Base-by-base conservation (phyloP, 2,113 vertebrate genomes). In the Aleadryas rufinucha region DNA sequence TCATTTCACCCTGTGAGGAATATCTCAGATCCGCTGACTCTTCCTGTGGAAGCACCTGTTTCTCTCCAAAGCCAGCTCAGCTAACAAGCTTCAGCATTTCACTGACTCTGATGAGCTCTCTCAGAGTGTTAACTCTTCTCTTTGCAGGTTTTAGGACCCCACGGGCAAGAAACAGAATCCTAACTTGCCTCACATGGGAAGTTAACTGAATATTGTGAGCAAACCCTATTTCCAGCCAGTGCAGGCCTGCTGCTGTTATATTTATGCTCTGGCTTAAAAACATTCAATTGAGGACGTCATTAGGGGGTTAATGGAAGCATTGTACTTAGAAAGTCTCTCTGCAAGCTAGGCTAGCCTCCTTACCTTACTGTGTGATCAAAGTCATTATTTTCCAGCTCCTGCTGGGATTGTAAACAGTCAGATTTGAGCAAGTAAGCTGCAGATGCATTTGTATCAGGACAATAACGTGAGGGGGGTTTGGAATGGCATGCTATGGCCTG, bases 1-100 rank as follows among this genome's bases (percentile, higher is more conserved):
- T 95, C 94, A 96, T 95, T 96, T 95, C 94, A 70, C 95, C 91
- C 94, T 78, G 82, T 64, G 91, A 93, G 96, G 92, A 92, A 78
- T 90, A 68, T 92, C 76, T 81, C 33, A 92, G 94, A 96, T 95
- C 93, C 28, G 60, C 95, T 96, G 96, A 92, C 93, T 95, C 86
- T 93, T 95, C 94, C 94, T 92, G 89, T 60, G 60, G 89, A 91
- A 72, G 91, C 96, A 97, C 93, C 94, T 95, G 91, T 50, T 95
- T 95, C 65, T 64, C 76, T 66, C 94, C 72, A 70, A 84, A 77
- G 93, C 74, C 24, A 2, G 56, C 89, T 90, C 86, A 75, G 60
- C 44, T 54, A 81, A 71, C 71, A 50, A 65, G 39, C 52, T 92
- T 16, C 63, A 69, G 54, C 72, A 50, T 75, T 61, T 68, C 76